Evolutionary conservation across 2,888 invertebrate species (phyloP), one percentile per base, ranked within the genome.

Genomic region (Lacanobia wlatinum): DNA sequence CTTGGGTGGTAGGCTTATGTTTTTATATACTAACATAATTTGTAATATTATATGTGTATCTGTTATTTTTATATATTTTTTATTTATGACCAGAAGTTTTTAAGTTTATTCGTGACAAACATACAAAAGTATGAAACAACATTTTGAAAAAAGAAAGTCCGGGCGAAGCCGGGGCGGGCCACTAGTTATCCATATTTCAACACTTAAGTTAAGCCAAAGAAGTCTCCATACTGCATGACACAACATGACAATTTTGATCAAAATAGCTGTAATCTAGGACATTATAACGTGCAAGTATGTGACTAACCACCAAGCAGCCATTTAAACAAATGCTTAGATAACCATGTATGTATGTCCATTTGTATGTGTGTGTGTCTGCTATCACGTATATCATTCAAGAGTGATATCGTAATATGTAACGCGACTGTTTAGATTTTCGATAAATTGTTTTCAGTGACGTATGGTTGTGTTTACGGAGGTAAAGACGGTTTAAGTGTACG

Each of bases 361-460:
- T 69, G 58, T 65, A 62, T 68, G 71, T 80, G 61, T 73, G 69
- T 61, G 50, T 53, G 66, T 83, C 70, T 82, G 86, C 77, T 88
- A 88, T 87, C 87, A 76, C 52, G 68, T 80, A 87, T 85, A 87
- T 79, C 74, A 83, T 68, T 81, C 82, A 69, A 76, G 82, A 85
- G 72, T 81, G 80, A 73, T 84, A 87, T 87, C 86, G 85, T 84
- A 79, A 83, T 83, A 85, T 73, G 78, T 82, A 82, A 82, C 75
- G 76, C 71, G 76, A 81, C 80, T 87, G 83, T 87, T 87, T 80
- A 85, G 89, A 85, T 87, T 84, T 83, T 72, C 64, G 84, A 83
- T 87, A 85, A 84, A 82, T 61, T 60, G 52, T 63, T 73, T 60
- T 50, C 4, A 48, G 4, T 67, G 63, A 73, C 52, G 63, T 66